These are phyloP conservation scores for Calyptommatus sinebrachiatus DNA, from an alignment of 2,113 vertebrate genomes.

Conservation along the genomic window DNA sequence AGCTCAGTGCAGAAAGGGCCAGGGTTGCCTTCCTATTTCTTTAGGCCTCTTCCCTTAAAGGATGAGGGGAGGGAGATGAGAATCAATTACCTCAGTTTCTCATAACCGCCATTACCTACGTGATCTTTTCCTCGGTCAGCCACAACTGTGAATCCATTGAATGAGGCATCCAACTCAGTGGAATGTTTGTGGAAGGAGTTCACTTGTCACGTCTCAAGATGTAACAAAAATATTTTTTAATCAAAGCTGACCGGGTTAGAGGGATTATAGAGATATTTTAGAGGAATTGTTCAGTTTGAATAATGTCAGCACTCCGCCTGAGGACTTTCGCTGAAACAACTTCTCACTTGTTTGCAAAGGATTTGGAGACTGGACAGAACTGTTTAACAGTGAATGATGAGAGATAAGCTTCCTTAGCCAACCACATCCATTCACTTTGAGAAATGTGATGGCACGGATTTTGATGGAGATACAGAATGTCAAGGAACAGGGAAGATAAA, in stretches of 20 bases:
- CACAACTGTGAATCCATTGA: background rate
- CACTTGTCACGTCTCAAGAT: slow-evolving; percentile 41
- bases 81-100: background rate
- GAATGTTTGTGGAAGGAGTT: slow-evolving; percentile 18
- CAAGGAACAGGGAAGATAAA: too few relatives aligned
- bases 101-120: slow-evolving; percentile 15
- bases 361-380: slow-evolving; percentile 5
- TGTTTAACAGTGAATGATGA: slow-evolving; percentile 8
- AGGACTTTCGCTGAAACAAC: slow-evolving; percentile 13
- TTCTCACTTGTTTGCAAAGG: slow-evolving; percentile 15
- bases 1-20: background rate
- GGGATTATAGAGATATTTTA: background rate
- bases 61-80: background rate
- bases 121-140: slow-evolving; percentile 23
- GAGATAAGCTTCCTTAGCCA: background rate
- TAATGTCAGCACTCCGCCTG: slow-evolving; percentile 1
- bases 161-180: slow-evolving; percentile 46
- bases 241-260: slow-evolving; percentile 21
- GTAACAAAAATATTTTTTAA: slow-evolving; percentile 46
- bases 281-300: background rate
- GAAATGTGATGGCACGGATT: background rate
- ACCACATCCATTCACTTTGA: background rate
- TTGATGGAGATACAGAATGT: background rate
- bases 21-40: background rate
- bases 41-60: background rate